Conservation (phyloP, 2,797 vertebrate genomes). For the Potorous gilbertii region DNA sequence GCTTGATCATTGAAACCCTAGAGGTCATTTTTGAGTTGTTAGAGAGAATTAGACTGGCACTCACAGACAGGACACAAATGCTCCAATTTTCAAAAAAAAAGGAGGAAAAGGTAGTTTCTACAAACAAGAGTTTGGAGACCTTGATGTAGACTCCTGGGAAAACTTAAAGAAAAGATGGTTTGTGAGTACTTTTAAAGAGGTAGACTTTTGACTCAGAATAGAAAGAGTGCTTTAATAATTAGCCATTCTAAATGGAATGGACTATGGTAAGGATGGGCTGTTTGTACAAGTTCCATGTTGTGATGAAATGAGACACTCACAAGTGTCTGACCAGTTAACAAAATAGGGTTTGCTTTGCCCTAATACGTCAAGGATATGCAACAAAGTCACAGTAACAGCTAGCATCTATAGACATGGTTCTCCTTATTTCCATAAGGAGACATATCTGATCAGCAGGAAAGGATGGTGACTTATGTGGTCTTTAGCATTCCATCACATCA, state of each 20-base stretch:
- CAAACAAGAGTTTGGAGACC: neutral
- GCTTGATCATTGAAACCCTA: neutral
- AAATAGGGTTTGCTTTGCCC: neutral
- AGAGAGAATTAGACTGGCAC: neutral
- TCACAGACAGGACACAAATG: neutral
- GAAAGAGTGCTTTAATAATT: neutral
- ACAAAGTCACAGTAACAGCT: neutral
- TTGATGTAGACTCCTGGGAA: neutral
- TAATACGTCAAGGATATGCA: neutral
- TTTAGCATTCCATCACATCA: neutral
- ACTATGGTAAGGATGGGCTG: neutral
- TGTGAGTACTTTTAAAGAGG: neutral
- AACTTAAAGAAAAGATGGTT: neutral
- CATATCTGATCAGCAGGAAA: neutral
- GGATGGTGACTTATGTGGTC: neutral
- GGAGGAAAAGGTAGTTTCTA: neutral
- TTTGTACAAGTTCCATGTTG: neutral
- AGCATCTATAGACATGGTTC: neutral
- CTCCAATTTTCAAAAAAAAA: neutral
- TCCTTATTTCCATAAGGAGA: neutral
- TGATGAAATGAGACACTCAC: neutral
- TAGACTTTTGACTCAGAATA: neutral
- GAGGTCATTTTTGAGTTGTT: neutral
- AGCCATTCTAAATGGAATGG: neutral
- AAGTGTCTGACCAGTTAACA: neutral